Evolutionary conservation across 2,113 vertebrate genomes (phyloP), one percentile per base, ranked within the genome.

Genomic region (Perognathus longimembris): DNA sequence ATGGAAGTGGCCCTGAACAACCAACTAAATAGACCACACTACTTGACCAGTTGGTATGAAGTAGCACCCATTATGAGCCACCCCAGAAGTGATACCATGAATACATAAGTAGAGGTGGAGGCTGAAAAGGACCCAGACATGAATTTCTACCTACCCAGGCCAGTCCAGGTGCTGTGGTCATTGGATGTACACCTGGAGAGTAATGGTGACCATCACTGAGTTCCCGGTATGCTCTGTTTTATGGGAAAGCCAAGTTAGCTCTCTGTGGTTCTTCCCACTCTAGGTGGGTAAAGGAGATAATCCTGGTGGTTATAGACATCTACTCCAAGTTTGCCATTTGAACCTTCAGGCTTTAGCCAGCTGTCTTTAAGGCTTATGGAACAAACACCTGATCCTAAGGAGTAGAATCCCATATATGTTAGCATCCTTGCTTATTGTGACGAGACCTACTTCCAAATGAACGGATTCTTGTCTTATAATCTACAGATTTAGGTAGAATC

Each of bases 361-460:
- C 18, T 9, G 20, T 28, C 22, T 8, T 18, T 21, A 22, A 38
- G 54, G 2, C 14, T 75, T 36, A 28, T 0, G 1, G 26, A 61
- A 24, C 59, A 24, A 67, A 32, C 38, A 5, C 3, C 22, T 22
- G 28, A 18, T 14, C 28, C 15, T 17, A 34, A 70, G 28, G 14
- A 26, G 0, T 50, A 24, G 9, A 50, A 26, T 36, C 30, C 20
- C 90, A 78, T 0, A 12, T 20, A 14, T 28, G 0, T 0, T 9
- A 3, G 14, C 20, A 3, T 32, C 22, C 21, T 57, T 8, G 34
- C 6, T n/a, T 26, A 22, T n/a, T n/a, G 57, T 14, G 32, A 73
- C 7, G n/a, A 87, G 26, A 45, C 15, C 5, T 0, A 1, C 11
- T 57, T 40, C n/a, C 42, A 7, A 32, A 0, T 2, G 28, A 57